Conservation (phyloP, 1,140 invertebrate genomes). For the Bombus pyrosoma region DNA sequence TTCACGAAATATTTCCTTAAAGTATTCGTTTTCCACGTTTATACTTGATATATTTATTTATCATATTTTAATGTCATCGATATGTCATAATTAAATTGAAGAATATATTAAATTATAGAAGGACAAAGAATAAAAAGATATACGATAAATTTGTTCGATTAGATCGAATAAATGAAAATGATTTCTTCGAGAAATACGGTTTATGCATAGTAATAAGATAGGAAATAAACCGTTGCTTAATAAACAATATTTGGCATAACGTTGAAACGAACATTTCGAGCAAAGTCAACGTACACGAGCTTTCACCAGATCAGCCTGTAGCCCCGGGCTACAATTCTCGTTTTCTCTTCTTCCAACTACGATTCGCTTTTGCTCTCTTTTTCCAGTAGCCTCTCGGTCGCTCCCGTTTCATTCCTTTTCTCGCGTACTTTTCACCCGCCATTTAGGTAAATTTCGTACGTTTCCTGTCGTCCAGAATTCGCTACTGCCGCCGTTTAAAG, state of each 20-base stretch:
- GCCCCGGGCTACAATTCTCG: slow-evolving; percentile 46
- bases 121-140: background rate
- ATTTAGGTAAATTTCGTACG: slow-evolving; percentile 33
- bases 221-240: slow-evolving; percentile 24
- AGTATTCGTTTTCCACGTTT: background rate
- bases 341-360: slow-evolving; percentile 48
- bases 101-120: too few species aligned
- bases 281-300: slow-evolving; percentile 50
- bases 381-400: slow-evolving; percentile 13
- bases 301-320: slow-evolving; percentile 57
- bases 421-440: slow-evolving; percentile 31
- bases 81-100: too few species aligned
- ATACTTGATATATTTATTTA: background rate
- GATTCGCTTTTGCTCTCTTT: slow-evolving; percentile 43
- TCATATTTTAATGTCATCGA: background rate
- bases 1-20: background rate
- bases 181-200: background rate
- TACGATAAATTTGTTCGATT: background rate
- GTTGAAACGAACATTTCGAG: slow-evolving; percentile 44
- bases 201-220: too few species aligned
- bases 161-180: too few species aligned
- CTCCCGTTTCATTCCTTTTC: slow-evolving; percentile 12
- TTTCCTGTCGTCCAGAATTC: slow-evolving; percentile 12
- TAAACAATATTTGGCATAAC: slow-evolving; percentile 44
- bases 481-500: background rate